Conservation (phyloP, 2,113 vertebrate genomes). For the Datnioides undecimradiatus region DNA sequence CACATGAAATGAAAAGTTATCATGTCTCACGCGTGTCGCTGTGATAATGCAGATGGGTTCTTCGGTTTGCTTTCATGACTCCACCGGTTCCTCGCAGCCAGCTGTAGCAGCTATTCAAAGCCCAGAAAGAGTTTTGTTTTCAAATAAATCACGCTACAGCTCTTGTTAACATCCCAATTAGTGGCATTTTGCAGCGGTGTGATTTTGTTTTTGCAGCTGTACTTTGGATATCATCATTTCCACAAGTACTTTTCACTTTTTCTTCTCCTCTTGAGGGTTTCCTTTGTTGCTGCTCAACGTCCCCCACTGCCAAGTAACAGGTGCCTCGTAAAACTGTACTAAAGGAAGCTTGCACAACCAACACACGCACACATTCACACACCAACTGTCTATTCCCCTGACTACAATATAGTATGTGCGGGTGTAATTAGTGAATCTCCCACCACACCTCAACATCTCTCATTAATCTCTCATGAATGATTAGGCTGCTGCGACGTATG, state of each 20-base stretch:
- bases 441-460: slow-evolving; percentile 76
- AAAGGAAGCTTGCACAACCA: slow-evolving; percentile 24
- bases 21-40: slow-evolving; percentile 1
- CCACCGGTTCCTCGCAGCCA: not conserved
- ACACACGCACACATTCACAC: slow-evolving; percentile 24
- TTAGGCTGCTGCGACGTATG: slow-evolving; percentile 75
- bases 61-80: slow-evolving; percentile 22
- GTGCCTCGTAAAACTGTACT: slow-evolving; percentile 19
- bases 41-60: slow-evolving; percentile 3
- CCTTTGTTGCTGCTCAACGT: slow-evolving; percentile 44
- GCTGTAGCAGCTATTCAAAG: not conserved
- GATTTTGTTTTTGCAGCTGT: slow-evolving; percentile 27
- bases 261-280: slow-evolving; percentile 26
- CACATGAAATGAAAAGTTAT: not conserved
- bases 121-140: not conserved
- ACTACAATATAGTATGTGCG: slow-evolving; percentile 50
- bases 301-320: slow-evolving; percentile 21
- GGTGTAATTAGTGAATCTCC: slow-evolving; percentile 75
- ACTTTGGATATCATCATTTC: not conserved
- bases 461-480: slow-evolving; percentile 83
- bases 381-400: slow-evolving; percentile 33
- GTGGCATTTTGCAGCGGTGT: slow-evolving; percentile 25
- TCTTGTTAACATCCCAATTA: slow-evolving; percentile 24
- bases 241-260: slow-evolving; percentile 6
- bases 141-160: not conserved